Conservation (phyloP, 2,797 vertebrate genomes). For the Dendrocincla fuliginosa region DNA sequence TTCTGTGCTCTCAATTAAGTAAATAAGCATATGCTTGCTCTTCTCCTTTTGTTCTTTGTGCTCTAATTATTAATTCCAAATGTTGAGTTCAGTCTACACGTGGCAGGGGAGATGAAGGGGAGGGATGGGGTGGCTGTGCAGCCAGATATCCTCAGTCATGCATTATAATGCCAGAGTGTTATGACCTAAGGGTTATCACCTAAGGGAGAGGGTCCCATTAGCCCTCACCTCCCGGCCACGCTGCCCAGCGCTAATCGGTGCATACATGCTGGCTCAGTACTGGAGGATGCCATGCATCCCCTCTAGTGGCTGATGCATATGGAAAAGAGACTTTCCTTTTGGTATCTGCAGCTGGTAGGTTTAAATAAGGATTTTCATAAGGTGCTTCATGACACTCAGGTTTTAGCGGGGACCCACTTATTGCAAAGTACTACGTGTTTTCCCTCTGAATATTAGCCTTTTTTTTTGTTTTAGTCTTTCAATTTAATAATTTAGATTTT, state of each 20-base stretch:
- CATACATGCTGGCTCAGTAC: background rate
- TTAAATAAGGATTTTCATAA: background rate
- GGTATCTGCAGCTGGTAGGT: background rate
- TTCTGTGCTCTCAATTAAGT: background rate
- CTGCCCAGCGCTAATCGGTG: background rate
- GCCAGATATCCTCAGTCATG: background rate
- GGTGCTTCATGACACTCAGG: background rate
- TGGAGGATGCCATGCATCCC: background rate
- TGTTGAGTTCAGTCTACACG: background rate
- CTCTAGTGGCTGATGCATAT: background rate
- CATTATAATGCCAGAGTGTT: background rate
- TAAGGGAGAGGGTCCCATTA: background rate
- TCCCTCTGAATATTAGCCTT: background rate
- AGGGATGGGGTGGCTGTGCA: background rate
- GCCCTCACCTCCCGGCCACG: background rate
- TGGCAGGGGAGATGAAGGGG: background rate
- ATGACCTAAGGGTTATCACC: background rate
- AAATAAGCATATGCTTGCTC: background rate
- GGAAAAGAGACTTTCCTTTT: background rate
- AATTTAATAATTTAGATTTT: background rate
- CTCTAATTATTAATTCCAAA: conserved; percentile 20
- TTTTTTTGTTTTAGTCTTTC: background rate
- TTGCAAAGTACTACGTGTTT: background rate
- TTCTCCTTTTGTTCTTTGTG: background rate
- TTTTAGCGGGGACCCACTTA: background rate